These are phyloP conservation scores for Apodemia zela DNA, from an alignment of 2,888 invertebrate genomes.

Conservation along the genomic window DNA sequence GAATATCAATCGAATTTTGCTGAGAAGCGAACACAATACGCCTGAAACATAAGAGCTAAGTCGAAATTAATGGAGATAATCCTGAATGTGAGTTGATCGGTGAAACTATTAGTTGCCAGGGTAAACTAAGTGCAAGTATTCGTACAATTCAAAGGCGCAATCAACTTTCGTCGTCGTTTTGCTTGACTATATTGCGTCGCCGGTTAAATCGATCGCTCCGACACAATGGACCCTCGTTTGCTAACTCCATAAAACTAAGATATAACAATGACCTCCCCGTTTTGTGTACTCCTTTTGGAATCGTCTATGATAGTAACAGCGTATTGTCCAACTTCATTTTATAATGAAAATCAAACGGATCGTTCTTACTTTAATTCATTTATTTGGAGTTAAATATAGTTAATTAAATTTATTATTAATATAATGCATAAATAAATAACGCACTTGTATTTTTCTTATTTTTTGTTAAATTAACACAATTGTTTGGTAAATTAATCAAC, in stretches of 20 bases:
- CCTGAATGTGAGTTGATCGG: slow-evolving; percentile 33
- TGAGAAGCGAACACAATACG: slow-evolving; percentile 1
- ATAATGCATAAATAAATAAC: too few species aligned
- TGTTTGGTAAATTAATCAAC: too few species aligned
- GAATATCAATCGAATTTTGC: neutral
- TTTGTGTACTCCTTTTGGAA: slow-evolving; percentile 38
- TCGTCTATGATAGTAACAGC: slow-evolving; percentile 34
- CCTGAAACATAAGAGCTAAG: slow-evolving; percentile 18
- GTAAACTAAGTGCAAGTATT: slow-evolving; percentile 39
- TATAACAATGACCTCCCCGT: slow-evolving; percentile 37
- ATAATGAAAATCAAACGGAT: neutral
- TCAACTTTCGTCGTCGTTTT: slow-evolving; percentile 55
- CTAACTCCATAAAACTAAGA: slow-evolving; percentile 56
- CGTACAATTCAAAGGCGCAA: slow-evolving; percentile 47
- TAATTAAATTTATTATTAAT: too few species aligned
- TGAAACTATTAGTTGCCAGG: slow-evolving; percentile 36
- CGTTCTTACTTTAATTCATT: neutral
- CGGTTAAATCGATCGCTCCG: slow-evolving; percentile 54
- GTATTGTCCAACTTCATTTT: slow-evolving; percentile 8
- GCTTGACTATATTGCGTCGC: slow-evolving; percentile 56
- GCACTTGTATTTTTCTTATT: too few species aligned
- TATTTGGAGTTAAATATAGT: neutral
- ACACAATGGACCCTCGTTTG: slow-evolving; percentile 64
- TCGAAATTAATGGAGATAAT: slow-evolving; percentile 29
- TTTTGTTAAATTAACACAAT: too few species aligned